These are phyloP conservation scores for Drosophila diplacantha DNA, from an alignment of 2,888 invertebrate species.

Conservation along the genomic window DNA sequence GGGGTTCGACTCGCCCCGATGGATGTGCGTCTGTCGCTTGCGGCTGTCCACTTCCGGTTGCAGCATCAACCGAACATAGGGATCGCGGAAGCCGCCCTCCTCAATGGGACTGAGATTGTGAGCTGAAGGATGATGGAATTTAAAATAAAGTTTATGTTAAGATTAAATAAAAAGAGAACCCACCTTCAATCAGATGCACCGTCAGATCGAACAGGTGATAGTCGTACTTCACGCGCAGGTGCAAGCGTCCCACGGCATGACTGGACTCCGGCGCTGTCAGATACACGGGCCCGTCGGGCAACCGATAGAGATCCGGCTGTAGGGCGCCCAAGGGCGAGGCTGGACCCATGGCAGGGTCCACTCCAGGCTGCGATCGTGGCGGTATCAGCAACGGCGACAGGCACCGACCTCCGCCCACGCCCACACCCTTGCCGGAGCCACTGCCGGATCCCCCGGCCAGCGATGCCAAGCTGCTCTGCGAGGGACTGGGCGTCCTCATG, in stretches of 20 bases:
- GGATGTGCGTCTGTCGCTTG: constrained; percentile 90
- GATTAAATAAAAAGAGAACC: not conserved
- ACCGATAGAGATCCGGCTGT: constrained; percentile 91
- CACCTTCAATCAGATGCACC: constrained; percentile 94
- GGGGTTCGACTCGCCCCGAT: constrained; percentile 90
- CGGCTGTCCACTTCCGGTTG: constrained; percentile 91
- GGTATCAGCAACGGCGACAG: constrained; percentile 88
- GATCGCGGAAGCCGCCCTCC: constrained; percentile 92
- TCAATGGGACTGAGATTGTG: constrained; percentile 90
- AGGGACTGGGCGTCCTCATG: constrained; percentile 82
- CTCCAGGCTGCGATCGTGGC: constrained; percentile 80
- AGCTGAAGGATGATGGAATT: constrained; percentile 78
- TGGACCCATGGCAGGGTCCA: constrained; percentile 76
- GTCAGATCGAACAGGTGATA: constrained; percentile 93
- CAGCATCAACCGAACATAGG: constrained; percentile 88
- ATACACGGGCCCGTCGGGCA: constrained; percentile 87
- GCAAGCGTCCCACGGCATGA: constrained; percentile 87
- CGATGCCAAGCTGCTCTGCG: constrained; percentile 85
- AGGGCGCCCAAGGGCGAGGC: constrained; percentile 87
- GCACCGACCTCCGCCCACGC: constrained; percentile 79
- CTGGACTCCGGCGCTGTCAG: constrained; percentile 82
- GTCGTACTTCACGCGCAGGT: constrained; percentile 91
- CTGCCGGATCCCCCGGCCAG: constrained; percentile 76
- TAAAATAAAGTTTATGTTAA: not conserved
- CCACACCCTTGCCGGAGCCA: constrained; percentile 59